Conservation (phyloP, 2,113 vertebrate genomes). For the Eclectus roratus region DNA sequence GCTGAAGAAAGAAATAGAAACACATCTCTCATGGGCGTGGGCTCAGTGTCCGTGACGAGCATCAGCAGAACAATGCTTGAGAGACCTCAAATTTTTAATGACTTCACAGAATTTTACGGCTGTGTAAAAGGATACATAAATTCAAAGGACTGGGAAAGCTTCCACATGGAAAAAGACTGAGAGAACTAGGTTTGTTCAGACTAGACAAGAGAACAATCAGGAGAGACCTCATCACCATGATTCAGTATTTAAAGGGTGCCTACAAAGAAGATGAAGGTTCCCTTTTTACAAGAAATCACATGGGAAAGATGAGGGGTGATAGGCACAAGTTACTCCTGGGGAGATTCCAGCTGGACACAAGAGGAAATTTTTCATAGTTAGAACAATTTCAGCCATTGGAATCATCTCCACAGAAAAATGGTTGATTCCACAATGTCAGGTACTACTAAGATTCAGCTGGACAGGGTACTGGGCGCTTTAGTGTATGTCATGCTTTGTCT, state of each 20-base stretch:
- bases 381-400: background rate
- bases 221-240: background rate
- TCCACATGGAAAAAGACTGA: background rate
- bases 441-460: background rate
- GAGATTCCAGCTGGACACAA: background rate
- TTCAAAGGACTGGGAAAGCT: background rate
- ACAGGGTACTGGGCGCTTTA: background rate
- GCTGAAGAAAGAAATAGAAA: background rate
- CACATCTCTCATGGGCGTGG: background rate
- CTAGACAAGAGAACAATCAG: background rate
- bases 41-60: background rate
- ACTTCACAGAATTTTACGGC: background rate
- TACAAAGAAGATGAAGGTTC: background rate
- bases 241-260: background rate
- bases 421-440: background rate
- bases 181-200: background rate
- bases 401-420: background rate
- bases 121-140: background rate
- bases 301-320: background rate
- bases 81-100: background rate
- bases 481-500: background rate
- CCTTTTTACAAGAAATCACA: background rate
- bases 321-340: background rate
- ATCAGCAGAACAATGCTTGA: background rate
- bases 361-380: background rate